Evolutionary conservation across 2,797 vertebrate species (phyloP).

Genomic region (Allochrocebus solatus): DNA sequence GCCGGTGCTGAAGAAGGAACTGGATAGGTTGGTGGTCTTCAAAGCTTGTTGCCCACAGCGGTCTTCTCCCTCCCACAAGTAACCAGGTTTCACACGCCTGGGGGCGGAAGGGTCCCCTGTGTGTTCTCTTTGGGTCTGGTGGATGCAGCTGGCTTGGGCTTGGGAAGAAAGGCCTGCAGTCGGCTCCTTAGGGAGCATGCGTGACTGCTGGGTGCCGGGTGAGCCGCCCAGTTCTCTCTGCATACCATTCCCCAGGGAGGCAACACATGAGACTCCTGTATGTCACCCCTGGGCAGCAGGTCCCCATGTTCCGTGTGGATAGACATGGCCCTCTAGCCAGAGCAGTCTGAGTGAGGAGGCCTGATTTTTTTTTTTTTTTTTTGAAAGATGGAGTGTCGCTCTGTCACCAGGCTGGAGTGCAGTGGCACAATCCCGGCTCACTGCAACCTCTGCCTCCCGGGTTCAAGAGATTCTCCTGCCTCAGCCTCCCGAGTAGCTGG

Average conservation of each 20-base stretch:
- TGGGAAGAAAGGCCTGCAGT: background rate
- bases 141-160: background rate
- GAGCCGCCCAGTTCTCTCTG: background rate
- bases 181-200: background rate
- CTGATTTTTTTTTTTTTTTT: background rate
- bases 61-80: background rate
- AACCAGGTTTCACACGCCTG: background rate
- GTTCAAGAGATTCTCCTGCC: too few relatives aligned
- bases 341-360: background rate
- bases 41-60: background rate
- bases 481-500: too few relatives aligned
- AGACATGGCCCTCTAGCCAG: background rate
- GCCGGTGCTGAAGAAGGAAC: slow-evolving; percentile 93
- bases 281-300: background rate
- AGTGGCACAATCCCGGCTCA: too few relatives aligned
- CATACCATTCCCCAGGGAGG: background rate
- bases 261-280: background rate
- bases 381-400: too few relatives aligned
- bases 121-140: background rate
- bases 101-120: background rate
- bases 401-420: too few relatives aligned
- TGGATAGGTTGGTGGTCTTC: slow-evolving; percentile 88
- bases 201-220: background rate
- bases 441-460: too few relatives aligned
- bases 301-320: background rate